A percentile compares a stretch with the other conserved stretches of the same genome.
Conservation (phyloP, 2,113 vertebrate species). For the Anseranas semipalmata region DNA sequence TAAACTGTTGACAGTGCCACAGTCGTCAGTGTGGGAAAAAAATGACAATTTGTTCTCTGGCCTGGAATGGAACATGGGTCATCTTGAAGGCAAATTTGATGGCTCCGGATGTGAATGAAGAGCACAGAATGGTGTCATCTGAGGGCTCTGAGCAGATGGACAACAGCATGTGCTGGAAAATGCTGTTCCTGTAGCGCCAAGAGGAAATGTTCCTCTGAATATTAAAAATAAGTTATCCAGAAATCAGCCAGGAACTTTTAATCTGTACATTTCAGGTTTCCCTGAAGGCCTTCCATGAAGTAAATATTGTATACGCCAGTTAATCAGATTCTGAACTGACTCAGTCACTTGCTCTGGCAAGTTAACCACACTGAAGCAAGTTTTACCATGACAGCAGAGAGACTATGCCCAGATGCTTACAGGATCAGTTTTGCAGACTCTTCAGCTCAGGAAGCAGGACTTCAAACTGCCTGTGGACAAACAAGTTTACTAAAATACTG, state of each 20-base stretch:
- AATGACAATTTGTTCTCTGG: background rate
- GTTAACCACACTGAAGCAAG: background rate
- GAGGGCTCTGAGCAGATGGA: constrained; percentile 15
- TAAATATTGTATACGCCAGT: background rate
- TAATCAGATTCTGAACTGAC: background rate
- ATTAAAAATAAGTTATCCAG: background rate
- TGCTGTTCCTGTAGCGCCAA: background rate
- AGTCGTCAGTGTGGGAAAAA: background rate
- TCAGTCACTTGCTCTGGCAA: background rate
- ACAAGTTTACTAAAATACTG: background rate
- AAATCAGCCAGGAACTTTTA: background rate
- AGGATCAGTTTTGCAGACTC: background rate
- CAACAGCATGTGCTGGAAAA: background rate
- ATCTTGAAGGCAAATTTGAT: constrained; percentile 16
- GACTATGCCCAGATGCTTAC: background rate
- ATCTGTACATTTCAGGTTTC: background rate
- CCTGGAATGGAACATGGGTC: background rate
- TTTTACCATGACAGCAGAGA: background rate
- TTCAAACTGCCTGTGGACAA: background rate
- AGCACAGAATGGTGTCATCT: background rate
- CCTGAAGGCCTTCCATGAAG: background rate
- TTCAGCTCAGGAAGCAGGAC: background rate
- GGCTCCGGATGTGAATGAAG: constrained; percentile 29
- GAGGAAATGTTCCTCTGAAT: background rate
- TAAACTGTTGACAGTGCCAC: background rate